phyloP scores from a whole-genome alignment of 2,113 vertebrate genomes.

The Siphamia tubifer region DNA sequence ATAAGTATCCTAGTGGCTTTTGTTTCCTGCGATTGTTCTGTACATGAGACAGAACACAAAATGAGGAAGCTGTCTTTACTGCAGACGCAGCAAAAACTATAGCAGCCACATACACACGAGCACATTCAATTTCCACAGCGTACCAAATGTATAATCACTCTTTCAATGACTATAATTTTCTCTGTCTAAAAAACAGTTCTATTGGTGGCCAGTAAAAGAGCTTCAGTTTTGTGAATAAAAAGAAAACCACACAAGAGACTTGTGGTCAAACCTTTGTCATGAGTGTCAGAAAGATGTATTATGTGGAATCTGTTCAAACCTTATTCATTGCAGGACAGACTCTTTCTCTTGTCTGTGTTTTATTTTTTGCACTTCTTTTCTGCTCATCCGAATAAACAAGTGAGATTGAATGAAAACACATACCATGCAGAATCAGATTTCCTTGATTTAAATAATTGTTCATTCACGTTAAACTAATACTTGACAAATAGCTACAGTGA shows the following conservation, averaged over 20 bases:
- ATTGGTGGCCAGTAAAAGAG: slow-evolving; percentile 19
- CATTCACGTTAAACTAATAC: too few species aligned
- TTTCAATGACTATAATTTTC: slow-evolving; percentile 24
- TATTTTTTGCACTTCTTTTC: too few species aligned
- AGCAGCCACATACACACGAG: neutral
- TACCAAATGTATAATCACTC: slow-evolving; percentile 21
- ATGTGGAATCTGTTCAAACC: neutral
- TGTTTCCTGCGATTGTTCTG: slow-evolving; percentile 75
- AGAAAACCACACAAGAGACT: neutral
- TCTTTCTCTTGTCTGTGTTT: neutral
- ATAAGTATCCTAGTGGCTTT: slow-evolving; percentile 27
- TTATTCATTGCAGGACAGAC: neutral
- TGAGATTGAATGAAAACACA: too few species aligned
- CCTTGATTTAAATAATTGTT: too few species aligned
- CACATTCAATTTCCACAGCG: neutral
- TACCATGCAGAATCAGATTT: too few species aligned
- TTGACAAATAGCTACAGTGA: neutral
- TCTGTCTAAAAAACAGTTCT: slow-evolving; percentile 12
- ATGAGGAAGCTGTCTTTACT: slow-evolving; percentile 67
- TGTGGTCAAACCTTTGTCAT: slow-evolving; percentile 4
- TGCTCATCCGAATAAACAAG: too few species aligned
- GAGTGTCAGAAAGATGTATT: neutral
- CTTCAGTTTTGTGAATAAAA: neutral
- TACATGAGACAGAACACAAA: slow-evolving; percentile 40
- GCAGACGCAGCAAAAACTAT: slow-evolving; percentile 63